Percentiles rank a stretch among this genome's conserved stretches.
Evolutionary conservation across 1,140 invertebrate genomes (phyloP).

Genomic region (Chironomus striatipennis): DNA sequence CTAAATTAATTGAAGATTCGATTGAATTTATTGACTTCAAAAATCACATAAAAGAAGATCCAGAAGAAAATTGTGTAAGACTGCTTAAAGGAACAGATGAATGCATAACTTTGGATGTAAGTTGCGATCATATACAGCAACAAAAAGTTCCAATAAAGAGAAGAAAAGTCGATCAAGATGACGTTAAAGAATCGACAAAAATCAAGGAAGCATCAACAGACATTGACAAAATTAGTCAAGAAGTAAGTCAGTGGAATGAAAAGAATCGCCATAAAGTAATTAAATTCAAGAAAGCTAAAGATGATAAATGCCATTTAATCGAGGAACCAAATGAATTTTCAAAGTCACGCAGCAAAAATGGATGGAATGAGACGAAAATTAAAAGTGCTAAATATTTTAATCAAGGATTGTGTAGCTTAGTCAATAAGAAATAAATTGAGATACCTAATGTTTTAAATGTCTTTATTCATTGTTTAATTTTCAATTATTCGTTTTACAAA

Average conservation of each 20-base stretch:
- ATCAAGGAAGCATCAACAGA: neutral
- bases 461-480: too few species aligned
- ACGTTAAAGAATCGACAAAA: neutral
- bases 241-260: neutral
- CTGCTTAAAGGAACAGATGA: neutral
- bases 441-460: too few species aligned
- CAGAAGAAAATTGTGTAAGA: neutral
- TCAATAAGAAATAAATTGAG: too few species aligned
- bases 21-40: neutral
- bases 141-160: neutral
- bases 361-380: neutral
- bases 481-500: too few species aligned
- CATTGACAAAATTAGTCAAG: neutral
- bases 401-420: too few species aligned
- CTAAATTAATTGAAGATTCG: neutral
- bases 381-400: slow-evolving; percentile 2
- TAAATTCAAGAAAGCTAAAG: neutral
- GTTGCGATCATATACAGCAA: neutral
- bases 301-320: neutral
- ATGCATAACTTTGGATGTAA: neutral
- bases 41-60: neutral
- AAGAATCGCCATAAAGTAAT: neutral
- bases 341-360: neutral
- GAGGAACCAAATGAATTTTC: slow-evolving; percentile 1
- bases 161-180: neutral